Base-by-base conservation (phyloP, 1,140 invertebrate genomes). In the Leptopilina clavipes region DNA sequence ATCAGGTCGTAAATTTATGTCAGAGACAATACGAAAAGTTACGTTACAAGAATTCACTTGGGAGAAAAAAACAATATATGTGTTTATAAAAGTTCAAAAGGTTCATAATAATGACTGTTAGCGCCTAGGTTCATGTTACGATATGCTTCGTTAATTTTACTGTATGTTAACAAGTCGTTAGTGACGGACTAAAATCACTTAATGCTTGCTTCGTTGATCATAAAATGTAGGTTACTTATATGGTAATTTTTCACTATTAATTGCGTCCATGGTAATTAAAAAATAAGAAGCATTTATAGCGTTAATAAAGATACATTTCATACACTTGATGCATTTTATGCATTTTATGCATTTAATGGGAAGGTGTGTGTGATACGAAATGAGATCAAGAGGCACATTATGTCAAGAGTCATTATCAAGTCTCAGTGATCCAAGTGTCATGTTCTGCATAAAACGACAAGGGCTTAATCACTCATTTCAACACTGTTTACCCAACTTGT, bases 11-110 rank as follows among this genome's bases (percentile, higher is more conserved):
- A 72, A 54, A 76, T 56, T 56, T 40, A 65, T 45, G 73, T 18
- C 31, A 43, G 14, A 45, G 2, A 45, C 56, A 48, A 70, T 65
- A 44, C 10, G 12, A 45, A 18, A 8, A 10, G 12, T 18, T 18
- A 17, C 54, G 25, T 11, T 44, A 44, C 8, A 25, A 17, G 18
- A 72, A 72, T 44, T 31, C 25, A 31, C 5, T 31, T 44, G 10
- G 3, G n/a, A 17, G 0, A 52, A 52, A 31, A 37, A 22, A 65
- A n/a, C 7, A 65, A n/a, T n/a, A 12, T 12, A 22, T 19, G 11
- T 59, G 5, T 59, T 44, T 48, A 19, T 44, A 40, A 76, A 76
- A 77, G 76, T 77, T 77, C 79, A 80, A n/a, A 59, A 75, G 74
- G 75, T 37, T 75, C 31, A 76, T 71, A 56, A 75, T 31, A 56